phyloP scores from a whole-genome alignment of 1,140 invertebrate species.

The Heliconius eleuchia region DNA sequence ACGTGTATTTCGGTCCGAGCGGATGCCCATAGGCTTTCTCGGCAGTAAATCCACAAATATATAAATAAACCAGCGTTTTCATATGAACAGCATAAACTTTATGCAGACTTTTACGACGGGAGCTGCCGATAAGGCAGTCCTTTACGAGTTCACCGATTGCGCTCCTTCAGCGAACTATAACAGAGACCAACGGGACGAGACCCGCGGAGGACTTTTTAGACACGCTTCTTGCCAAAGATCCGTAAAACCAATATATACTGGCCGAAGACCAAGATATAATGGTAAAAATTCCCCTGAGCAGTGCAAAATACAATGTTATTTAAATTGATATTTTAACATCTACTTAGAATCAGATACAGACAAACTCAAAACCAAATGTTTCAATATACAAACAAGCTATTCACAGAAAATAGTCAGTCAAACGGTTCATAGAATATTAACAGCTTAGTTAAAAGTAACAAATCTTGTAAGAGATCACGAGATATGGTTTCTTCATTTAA shows the following conservation, averaged over 20 bases:
- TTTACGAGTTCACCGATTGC: slow-evolving; percentile 51
- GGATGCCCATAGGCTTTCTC: slow-evolving; percentile 71
- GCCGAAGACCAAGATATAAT: slow-evolving; percentile 22
- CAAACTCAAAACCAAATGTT: slow-evolving; percentile 35
- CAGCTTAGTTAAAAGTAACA: slow-evolving; percentile 5
- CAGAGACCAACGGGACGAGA: slow-evolving; percentile 4
- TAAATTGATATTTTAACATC: slow-evolving; percentile 44
- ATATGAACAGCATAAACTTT: slow-evolving; percentile 55
- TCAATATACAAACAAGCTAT: slow-evolving; percentile 31
- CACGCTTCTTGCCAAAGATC: not conserved
- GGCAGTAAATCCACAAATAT: slow-evolving; percentile 69
- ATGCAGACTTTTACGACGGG: slow-evolving; percentile 64
- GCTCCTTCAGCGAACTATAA: slow-evolving; percentile 51
- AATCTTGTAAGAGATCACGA: slow-evolving; percentile 17
- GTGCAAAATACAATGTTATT: slow-evolving; percentile 40
- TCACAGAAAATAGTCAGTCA: slow-evolving; percentile 11
- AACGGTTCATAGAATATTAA: slow-evolving; percentile 7
- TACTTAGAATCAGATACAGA: slow-evolving; percentile 38
- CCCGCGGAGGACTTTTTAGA: slow-evolving; percentile 16
- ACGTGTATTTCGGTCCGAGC: slow-evolving; percentile 69
- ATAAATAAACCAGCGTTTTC: slow-evolving; percentile 66
- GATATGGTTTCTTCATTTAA: slow-evolving; percentile 1
- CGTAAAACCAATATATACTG: not conserved
- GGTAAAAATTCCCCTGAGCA: slow-evolving; percentile 26
- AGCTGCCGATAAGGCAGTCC: slow-evolving; percentile 55